Percentiles rank a stretch among this genome's conserved stretches.
These are phyloP conservation scores for Gymnoscelis rufifasciata DNA, from an alignment of 2,888 invertebrate genomes.

Conservation along the genomic window DNA sequence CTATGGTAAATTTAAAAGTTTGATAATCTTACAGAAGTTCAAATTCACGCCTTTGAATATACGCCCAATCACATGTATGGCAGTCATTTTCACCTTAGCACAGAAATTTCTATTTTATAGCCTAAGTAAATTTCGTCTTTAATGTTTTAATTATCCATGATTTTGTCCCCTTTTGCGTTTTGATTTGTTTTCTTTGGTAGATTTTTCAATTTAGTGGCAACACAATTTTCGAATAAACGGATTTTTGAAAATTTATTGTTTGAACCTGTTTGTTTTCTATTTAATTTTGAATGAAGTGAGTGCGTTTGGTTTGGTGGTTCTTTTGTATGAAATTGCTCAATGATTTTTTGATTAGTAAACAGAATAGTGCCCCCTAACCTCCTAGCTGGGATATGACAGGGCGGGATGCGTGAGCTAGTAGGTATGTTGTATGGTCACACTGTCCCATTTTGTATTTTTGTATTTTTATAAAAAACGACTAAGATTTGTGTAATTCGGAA, in stretches of 20 bases:
- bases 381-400: conserved; percentile 52
- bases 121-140: conserved; percentile 32
- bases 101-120: conserved; percentile 34
- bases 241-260: conserved; percentile 35
- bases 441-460: conserved; percentile 79
- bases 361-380: conserved; percentile 65
- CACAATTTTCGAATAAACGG: conserved; percentile 33
- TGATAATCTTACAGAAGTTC: conserved; percentile 39
- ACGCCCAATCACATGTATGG: conserved; percentile 42
- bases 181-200: conserved; percentile 39
- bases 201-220: conserved; percentile 38
- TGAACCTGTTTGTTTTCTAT: conserved; percentile 21
- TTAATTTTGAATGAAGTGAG: conserved; percentile 39
- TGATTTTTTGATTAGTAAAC: conserved; percentile 48
- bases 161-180: conserved; percentile 50
- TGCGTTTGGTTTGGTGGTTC: conserved; percentile 51
- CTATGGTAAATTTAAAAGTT: conserved; percentile 36
- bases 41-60: conserved; percentile 43
- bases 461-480: conserved; percentile 77
- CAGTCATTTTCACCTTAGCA: conserved; percentile 43
- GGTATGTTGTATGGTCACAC: conserved; percentile 61
- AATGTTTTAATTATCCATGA: conserved; percentile 34
- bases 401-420: conserved; percentile 62
- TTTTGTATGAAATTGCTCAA: conserved; percentile 73
- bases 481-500: conserved; percentile 71